phyloP scores from a whole-genome alignment of 1,140 invertebrate species.

The Eueides isabella region DNA sequence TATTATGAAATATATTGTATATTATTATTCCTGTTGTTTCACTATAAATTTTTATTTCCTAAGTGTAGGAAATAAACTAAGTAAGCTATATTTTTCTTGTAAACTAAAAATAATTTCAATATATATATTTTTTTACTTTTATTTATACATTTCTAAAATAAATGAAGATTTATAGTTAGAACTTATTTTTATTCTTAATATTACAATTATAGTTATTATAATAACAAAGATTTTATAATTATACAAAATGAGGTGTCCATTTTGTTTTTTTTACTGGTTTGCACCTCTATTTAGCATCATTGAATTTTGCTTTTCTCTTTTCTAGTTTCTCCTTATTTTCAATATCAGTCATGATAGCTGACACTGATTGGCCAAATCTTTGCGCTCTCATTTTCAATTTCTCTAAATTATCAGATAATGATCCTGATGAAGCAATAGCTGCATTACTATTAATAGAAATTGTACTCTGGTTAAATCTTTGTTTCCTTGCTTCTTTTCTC shows the following conservation, averaged over 20 bases:
- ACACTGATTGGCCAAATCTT: conserved; percentile 89
- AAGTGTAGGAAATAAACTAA: too few relatives aligned
- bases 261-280: background rate
- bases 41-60: background rate
- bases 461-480: conserved; percentile 83
- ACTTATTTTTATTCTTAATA: conserved; percentile 15
- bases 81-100: too few relatives aligned
- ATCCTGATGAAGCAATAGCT: conserved; percentile 71
- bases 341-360: conserved; percentile 85
- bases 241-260: conserved; percentile 17
- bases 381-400: conserved; percentile 89
- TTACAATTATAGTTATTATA: conserved; percentile 15
- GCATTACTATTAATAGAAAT: conserved; percentile 50
- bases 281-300: conserved; percentile 56
- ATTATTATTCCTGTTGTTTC: background rate
- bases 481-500: conserved; percentile 86
- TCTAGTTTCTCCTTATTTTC: conserved; percentile 86
- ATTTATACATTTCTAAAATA: background rate
- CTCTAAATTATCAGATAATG: conserved; percentile 81
- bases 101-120: too few relatives aligned
- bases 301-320: conserved; percentile 88
- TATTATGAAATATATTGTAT: background rate
- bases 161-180: background rate
- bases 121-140: background rate
- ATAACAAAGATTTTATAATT: conserved; percentile 23